These are phyloP conservation scores for Kryptopterus vitreolus DNA, from an alignment of 2,797 vertebrate species.

Conservation along the genomic window DNA sequence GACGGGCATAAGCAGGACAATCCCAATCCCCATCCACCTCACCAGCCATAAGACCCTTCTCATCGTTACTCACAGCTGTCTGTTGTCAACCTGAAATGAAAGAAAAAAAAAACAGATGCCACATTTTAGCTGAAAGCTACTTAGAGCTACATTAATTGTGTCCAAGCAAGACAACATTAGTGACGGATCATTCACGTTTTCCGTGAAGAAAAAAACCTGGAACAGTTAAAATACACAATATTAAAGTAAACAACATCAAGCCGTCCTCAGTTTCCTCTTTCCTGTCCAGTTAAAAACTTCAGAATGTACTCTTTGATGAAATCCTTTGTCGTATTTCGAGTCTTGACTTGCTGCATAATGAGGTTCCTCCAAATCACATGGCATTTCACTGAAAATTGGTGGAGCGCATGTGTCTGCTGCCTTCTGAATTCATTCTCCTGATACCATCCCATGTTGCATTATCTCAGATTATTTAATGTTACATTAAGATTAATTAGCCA, in stretches of 20 bases:
- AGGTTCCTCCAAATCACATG: background rate
- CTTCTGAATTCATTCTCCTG: background rate
- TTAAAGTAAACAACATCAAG: background rate
- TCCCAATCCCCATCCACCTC: conserved; percentile 73
- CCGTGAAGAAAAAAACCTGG: background rate
- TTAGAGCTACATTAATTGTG: background rate
- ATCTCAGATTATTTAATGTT: no score
- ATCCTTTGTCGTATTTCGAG: background rate
- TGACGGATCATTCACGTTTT: background rate
- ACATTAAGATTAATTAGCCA: background rate
- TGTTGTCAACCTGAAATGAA: conserved; percentile 66
- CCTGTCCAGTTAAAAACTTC: no score
- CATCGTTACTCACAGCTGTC: conserved; percentile 78
- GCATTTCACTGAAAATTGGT: background rate
- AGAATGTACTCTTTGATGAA: background rate
- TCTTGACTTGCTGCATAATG: background rate
- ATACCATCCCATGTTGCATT: background rate
- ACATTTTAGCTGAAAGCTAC: background rate
- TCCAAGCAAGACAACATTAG: background rate
- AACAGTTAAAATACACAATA: background rate
- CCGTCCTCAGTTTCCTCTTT: background rate
- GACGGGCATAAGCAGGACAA: conserved; percentile 71
- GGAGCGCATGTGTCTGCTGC: background rate
- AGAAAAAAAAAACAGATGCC: conserved; percentile 30
- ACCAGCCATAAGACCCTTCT: conserved; percentile 70